Evolutionary conservation across 1,140 invertebrate genomes (phyloP), one percentile per base, ranked within the genome.

Genomic region (Drosophila malerkotliana): DNA sequence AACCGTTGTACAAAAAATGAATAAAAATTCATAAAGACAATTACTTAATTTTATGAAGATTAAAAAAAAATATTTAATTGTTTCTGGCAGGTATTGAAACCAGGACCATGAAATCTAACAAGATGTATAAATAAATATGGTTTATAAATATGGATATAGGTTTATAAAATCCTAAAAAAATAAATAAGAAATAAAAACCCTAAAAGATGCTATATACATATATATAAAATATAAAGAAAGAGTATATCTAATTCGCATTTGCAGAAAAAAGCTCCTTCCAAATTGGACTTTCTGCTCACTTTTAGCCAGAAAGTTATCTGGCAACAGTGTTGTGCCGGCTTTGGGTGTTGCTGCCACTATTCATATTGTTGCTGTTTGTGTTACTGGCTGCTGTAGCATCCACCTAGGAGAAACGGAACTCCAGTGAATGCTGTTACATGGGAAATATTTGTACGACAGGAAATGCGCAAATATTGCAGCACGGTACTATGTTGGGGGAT

Each of bases 361-460:
- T 61, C 39, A 15, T 62, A 60, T 66, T 66, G 58, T 39, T 59
- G n/a, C 62, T 30, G 63, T 67, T 64, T 34, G 59, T 62, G 64
- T 64, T 52, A 44, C 59, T 15, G 45, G 18, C 18, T 18, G 18
- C 18, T 56, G 66, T 67, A 53, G 62, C 59, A 58, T 60, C 32
- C 72, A 67, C 63, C 47, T 67, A 52, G 60, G 63, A 67, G 48
- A 49, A 62, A 71, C 68, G 48, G 47, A 62, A 75, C 68, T 68
- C 57, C 61, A 21, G 64, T 49, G 66, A 71, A 87, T 71, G 74
- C 83, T 82, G 78, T 71, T 82, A 82, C 82, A 87, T 72, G 75
- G 41, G 57, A 87, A 87, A 87, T 87, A 88, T 87, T 87, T 87
- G 82, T 87, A 79, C 83, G 49, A 72, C 83, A 88, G 83, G 78